phyloP scores from a whole-genome alignment of 2,888 invertebrate species.

The Cyaniris semiargus region DNA sequence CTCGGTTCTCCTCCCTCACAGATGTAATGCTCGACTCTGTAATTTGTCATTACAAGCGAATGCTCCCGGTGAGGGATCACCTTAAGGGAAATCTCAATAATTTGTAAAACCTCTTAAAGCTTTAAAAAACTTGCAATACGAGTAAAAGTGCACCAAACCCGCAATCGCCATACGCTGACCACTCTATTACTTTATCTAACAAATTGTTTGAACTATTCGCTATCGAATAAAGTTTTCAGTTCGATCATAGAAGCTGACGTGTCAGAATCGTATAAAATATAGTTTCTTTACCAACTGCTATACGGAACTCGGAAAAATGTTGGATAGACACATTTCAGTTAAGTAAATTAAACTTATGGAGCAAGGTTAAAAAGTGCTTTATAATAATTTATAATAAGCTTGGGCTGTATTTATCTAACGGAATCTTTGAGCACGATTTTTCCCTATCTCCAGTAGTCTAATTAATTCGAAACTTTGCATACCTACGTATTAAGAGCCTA shows the following conservation, averaged over 20 bases:
- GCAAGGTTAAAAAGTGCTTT: not conserved
- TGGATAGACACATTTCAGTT: not conserved
- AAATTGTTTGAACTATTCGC: slow-evolving; percentile 8
- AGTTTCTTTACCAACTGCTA: not conserved
- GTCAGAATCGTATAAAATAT: not conserved
- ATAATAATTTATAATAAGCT: no score
- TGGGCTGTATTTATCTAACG: no score
- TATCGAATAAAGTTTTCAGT: not conserved
- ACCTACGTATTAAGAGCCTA: no score
- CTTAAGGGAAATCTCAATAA: no score
- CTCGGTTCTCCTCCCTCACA: no score
- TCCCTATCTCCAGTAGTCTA: no score
- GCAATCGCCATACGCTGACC: slow-evolving; percentile 1
- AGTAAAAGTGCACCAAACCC: not conserved
- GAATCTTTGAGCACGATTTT: no score
- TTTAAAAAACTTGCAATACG: not conserved
- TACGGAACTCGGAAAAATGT: not conserved
- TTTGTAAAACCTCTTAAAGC: no score
- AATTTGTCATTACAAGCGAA: no score
- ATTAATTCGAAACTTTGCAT: no score
- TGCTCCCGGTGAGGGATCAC: no score
- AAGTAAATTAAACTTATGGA: not conserved
- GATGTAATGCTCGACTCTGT: no score
- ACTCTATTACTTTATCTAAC: not conserved
- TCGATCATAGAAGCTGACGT: slow-evolving; percentile 13